A percentile compares a stretch with the other conserved stretches of the same genome.
phyloP scores from a whole-genome alignment of 2,888 invertebrate genomes.

The Apodemia zela region DNA sequence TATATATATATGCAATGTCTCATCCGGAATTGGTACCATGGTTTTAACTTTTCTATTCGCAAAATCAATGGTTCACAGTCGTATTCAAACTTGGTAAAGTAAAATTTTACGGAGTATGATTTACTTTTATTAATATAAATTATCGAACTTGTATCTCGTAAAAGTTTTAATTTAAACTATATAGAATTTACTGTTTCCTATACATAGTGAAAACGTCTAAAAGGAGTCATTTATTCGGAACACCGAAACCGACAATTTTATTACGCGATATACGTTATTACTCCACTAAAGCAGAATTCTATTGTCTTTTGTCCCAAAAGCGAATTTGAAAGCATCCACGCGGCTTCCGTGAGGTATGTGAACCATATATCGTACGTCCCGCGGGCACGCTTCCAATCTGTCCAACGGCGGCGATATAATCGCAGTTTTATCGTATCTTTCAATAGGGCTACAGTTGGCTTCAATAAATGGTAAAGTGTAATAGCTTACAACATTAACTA shows the following conservation, averaged over 20 bases:
- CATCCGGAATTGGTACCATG: no score
- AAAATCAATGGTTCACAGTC: no score
- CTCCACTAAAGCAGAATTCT: slow-evolving; percentile 4
- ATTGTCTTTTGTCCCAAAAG: slow-evolving; percentile 12
- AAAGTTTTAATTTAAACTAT: not conserved
- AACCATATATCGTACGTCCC: slow-evolving; percentile 5
- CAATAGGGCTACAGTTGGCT: slow-evolving; percentile 1
- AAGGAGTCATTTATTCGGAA: not conserved
- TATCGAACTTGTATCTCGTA: not conserved
- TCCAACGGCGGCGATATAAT: slow-evolving; percentile 43
- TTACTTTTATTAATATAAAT: no score
- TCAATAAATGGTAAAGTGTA: not conserved
- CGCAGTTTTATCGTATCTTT: slow-evolving; percentile 48
- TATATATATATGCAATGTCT: no score
- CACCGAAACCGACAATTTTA: slow-evolving; percentile 1
- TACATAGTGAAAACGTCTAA: not conserved
- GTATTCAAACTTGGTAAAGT: no score
- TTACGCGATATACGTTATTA: slow-evolving; percentile 4
- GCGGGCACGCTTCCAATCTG: slow-evolving; percentile 55
- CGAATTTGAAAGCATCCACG: slow-evolving; percentile 5
- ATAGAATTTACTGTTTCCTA: not conserved
- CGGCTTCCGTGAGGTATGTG: slow-evolving; percentile 5
- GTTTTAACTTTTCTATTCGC: no score
- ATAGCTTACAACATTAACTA: no score
- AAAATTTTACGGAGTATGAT: no score